Conservation (phyloP, 2,797 vertebrate genomes). For the Synaphobranchus kaupii region DNA sequence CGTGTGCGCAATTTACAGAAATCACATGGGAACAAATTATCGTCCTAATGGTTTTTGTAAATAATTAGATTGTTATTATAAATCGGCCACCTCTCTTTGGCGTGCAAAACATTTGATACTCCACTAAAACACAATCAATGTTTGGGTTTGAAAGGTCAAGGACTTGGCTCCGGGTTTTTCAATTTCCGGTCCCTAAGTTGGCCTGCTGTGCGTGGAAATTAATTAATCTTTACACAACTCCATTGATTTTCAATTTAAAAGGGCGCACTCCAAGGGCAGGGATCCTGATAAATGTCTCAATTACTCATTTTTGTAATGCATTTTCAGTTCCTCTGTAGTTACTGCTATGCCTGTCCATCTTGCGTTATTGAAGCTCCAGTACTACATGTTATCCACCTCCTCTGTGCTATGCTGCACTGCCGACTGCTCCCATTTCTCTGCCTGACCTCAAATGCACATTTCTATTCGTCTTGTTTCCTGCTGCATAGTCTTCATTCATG, state of each 20-base stretch:
- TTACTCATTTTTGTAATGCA: not conserved
- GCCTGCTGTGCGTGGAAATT: not conserved
- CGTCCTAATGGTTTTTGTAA: not conserved
- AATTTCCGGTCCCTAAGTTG: not conserved
- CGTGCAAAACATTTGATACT: not conserved
- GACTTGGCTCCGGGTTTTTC: not conserved
- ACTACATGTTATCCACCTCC: not conserved
- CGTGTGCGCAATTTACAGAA: not conserved
- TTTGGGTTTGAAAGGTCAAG: not conserved
- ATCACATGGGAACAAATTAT: not conserved
- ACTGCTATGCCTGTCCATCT: not conserved
- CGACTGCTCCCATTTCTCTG: not conserved
- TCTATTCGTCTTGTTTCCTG: not conserved
- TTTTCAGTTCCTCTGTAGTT: not conserved
- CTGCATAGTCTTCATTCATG: not conserved
- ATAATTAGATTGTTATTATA: not conserved
- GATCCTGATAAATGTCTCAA: not conserved
- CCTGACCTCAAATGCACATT: not conserved
- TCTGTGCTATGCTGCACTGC: not conserved
- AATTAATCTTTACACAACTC: slow-evolving; percentile 2
- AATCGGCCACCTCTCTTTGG: not conserved
- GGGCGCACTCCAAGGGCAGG: not conserved
- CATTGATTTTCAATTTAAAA: not conserved
- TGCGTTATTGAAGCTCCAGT: not conserved
- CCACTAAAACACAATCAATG: not conserved